These are phyloP conservation scores for Grantiella picta DNA, from an alignment of 2,113 vertebrate genomes.

Conservation along the genomic window DNA sequence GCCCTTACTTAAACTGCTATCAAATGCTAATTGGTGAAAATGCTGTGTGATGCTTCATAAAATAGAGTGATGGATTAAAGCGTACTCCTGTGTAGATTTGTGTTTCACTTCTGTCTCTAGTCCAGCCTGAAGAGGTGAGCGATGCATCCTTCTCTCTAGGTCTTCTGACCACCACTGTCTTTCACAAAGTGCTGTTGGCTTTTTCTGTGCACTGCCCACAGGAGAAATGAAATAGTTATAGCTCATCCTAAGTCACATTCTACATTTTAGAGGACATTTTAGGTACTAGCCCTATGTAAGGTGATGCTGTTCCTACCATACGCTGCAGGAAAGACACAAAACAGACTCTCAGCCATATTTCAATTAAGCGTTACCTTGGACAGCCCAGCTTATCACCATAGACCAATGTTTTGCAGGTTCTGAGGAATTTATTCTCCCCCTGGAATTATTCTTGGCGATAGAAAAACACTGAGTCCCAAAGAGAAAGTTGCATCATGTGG, in stretches of 20 bases:
- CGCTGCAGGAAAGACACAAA: not conserved
- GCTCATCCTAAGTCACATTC: not conserved
- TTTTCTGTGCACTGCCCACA: not conserved
- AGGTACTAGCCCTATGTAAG: not conserved
- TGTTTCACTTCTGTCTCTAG: conserved; percentile 10
- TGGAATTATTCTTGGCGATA: not conserved
- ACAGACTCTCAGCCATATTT: not conserved
- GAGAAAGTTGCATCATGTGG: not conserved
- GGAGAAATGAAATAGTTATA: not conserved
- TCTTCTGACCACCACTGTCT: not conserved
- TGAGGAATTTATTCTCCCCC: not conserved
- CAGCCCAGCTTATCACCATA: not conserved
- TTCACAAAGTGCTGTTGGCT: not conserved
- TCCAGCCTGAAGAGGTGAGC: not conserved
- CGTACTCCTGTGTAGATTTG: conserved; percentile 19
- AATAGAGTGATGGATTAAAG: conserved; percentile 50
- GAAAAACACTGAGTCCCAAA: not conserved
- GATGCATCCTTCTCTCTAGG: not conserved
- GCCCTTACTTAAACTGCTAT: conserved; percentile 31
- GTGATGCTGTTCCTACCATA: not conserved
- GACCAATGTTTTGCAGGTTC: not conserved
- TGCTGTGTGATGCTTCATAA: conserved; percentile 56
- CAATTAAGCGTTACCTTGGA: not conserved
- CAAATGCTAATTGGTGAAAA: conserved; percentile 26
- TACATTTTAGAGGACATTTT: not conserved